Evolutionary conservation across 2,797 vertebrate species (phyloP), one percentile per base, ranked within the genome.

Genomic region (Poecilia velifera): DNA sequence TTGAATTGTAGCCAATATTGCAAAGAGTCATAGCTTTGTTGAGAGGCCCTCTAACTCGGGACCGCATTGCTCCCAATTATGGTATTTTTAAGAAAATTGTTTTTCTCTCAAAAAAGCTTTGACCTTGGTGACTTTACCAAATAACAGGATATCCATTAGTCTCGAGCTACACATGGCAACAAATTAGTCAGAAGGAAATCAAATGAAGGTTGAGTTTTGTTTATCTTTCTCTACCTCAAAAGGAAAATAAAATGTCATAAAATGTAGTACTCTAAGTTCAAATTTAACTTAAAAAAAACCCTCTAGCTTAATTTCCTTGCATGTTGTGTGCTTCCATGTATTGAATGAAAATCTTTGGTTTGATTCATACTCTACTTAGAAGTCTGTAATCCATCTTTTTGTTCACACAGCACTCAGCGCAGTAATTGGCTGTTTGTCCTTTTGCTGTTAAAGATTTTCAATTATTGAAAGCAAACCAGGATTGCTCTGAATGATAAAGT

Each of bases 381-480:
- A 72, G 53, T n/a, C 57, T 77, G n/a, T 84, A 84, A 90, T 88
- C 82, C 84, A 82, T 81, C 83, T 89, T 79, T 53, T 87, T 91
- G 80, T 85, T 57, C 36, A 36, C 66, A 76, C 47, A 49, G 59
- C 84, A 46, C 70, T 82, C 73, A 76, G 77, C 77, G 66, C 28
- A 66, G 45, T 75, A 79, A 83, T 81, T 83, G 16, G 46, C 74
- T 83, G 76, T 57, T 76, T 66, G 76, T 46, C 39, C 66, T 72
- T 74, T 4, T 6, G 10, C 76, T 86, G 53, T 75, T 68, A 25
- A 59, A 53, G 2, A 57, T 43, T n/a, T 64, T 77, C 18, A 34
- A 72, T 14, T 47, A 72, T 76, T 9, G 4, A n/a, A 62, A 66
- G 13, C 57, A 39, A 41, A 70, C 73, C 39, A 45, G 62, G 70